These are phyloP conservation scores for Morone chrysops DNA, from an alignment of 2,113 vertebrate species.

Conservation along the genomic window DNA sequence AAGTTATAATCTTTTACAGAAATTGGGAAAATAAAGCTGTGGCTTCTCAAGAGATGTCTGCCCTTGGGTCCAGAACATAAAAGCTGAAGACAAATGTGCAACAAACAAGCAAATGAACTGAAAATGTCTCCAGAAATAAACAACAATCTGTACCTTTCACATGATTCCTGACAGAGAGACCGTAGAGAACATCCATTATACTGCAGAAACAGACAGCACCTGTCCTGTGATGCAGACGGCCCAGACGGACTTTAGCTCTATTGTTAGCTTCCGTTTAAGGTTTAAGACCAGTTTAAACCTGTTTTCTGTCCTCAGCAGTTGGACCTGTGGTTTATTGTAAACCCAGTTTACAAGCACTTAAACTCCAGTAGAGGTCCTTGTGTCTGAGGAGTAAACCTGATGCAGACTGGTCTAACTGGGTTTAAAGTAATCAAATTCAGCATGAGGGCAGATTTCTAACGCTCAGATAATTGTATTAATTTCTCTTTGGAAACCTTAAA, in stretches of 20 bases:
- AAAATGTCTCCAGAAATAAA: slow-evolving; percentile 21
- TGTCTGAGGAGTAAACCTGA: not conserved
- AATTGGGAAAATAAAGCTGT: slow-evolving; percentile 55
- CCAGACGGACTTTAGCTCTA: not conserved
- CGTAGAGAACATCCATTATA: not conserved
- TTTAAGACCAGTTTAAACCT: not conserved
- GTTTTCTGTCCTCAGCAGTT: no score
- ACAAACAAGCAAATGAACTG: not conserved
- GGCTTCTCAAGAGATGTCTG: slow-evolving; percentile 56
- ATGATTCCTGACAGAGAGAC: not conserved
- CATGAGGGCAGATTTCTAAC: not conserved
- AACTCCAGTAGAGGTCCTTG: no score
- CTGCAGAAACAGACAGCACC: not conserved
- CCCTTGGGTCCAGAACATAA: slow-evolving; percentile 5
- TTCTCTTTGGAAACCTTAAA: not conserved
- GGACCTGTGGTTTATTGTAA: no score
- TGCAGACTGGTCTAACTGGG: not conserved
- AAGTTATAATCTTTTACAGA: slow-evolving; percentile 63
- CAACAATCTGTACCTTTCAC: not conserved
- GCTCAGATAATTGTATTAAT: not conserved
- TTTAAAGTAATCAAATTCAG: not conserved
- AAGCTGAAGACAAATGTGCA: not conserved
- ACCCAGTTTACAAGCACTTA: no score
- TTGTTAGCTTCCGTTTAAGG: not conserved
- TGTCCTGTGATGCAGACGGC: not conserved